These are phyloP conservation scores for Cataglyphis cursor DNA, from an alignment of 2,888 invertebrate species.

Conservation along the genomic window DNA sequence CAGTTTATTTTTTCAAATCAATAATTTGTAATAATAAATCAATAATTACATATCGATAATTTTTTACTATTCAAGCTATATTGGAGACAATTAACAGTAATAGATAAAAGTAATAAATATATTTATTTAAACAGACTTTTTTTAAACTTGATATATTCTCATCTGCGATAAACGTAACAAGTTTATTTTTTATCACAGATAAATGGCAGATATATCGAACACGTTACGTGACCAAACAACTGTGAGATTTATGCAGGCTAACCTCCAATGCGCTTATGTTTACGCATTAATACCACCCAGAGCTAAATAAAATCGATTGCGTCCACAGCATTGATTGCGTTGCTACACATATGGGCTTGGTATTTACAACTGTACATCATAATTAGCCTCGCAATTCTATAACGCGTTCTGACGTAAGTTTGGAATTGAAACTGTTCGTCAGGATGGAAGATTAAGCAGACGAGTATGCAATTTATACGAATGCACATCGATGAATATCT, in stretches of 20 bases:
- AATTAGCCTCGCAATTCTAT: conserved; percentile 72
- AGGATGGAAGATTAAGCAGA: conserved; percentile 50
- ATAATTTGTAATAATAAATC: background rate
- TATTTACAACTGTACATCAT: conserved; percentile 70
- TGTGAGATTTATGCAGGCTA: conserved; percentile 68
- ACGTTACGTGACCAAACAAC: conserved; percentile 53
- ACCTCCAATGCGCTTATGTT: conserved; percentile 17
- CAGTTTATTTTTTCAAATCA: background rate
- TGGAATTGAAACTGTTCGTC: conserved; percentile 41
- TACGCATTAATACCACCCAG: conserved; percentile 59
- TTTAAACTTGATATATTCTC: conserved; percentile 1
- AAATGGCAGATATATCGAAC: conserved; percentile 64
- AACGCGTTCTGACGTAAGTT: conserved; percentile 59
- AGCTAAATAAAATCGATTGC: conserved; percentile 72
- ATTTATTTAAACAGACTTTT: background rate
- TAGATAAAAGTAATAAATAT: conserved; percentile 12
- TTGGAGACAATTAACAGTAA: background rate
- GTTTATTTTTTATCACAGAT: conserved; percentile 59
- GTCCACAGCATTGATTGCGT: conserved; percentile 67
- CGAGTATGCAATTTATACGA: conserved; percentile 44
- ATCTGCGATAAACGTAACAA: conserved; percentile 60
- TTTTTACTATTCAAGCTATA: background rate
- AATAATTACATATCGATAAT: background rate
- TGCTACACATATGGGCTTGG: conserved; percentile 41
- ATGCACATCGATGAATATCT: conserved; percentile 14